These are phyloP conservation scores for Phortica okadai DNA, from an alignment of 2,888 invertebrate genomes.

Conservation along the genomic window DNA sequence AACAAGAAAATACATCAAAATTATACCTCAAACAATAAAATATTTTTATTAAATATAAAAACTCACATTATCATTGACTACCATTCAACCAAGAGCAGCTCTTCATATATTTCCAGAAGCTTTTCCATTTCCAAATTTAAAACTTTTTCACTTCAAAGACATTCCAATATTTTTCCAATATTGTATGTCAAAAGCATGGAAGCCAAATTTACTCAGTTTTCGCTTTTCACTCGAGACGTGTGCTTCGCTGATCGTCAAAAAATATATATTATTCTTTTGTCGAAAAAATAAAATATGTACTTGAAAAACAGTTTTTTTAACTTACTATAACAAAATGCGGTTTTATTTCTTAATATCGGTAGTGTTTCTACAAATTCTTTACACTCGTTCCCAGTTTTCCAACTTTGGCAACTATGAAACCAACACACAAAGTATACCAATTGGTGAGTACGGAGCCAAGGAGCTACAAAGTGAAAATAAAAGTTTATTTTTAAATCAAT, in stretches of 20 bases:
- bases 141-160: conserved; percentile 12
- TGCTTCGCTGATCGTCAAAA: conserved; percentile 32
- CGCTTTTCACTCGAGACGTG: conserved; percentile 43
- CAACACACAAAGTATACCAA: conserved; percentile 57
- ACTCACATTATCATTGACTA: neutral
- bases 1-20: neutral
- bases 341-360: conserved; percentile 27
- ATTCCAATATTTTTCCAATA: conserved; percentile 16
- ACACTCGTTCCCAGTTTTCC: conserved; percentile 40
- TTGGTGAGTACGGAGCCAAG: conserved; percentile 53
- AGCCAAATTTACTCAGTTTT: conserved; percentile 46
- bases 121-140: conserved; percentile 29
- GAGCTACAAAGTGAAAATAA: conserved; percentile 33
- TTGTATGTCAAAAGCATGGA: conserved; percentile 19
- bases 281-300: conserved; percentile 31
- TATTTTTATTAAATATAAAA: neutral
- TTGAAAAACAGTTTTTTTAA: neutral
- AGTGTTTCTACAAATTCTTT: conserved; percentile 12
- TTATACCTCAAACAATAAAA: neutral
- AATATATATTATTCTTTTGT: conserved; percentile 12
- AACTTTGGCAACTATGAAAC: conserved; percentile 48
- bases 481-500: conserved; percentile 66
- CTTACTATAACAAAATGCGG: neutral
- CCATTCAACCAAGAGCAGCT: neutral
- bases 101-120: conserved; percentile 48